Evolutionary conservation across 1,140 invertebrate genomes (phyloP).

Genomic region (Telenomus remus): DNA sequence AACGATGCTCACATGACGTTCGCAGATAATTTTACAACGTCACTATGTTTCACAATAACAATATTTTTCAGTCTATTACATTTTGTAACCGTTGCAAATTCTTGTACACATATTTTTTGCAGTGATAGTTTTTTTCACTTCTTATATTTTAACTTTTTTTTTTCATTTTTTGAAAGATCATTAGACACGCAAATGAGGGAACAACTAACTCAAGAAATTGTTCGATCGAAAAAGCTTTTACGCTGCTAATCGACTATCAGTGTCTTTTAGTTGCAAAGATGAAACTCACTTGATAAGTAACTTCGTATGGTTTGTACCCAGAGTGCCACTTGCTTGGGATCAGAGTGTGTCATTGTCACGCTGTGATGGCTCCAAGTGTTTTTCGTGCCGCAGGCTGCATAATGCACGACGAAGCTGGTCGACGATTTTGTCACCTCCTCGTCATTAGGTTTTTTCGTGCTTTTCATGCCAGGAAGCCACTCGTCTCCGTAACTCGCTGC

Average conservation of each 20-base stretch:
- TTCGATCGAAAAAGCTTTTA: not conserved
- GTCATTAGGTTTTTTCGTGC: slow-evolving; percentile 34
- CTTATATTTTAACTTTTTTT: no score
- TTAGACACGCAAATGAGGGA: no score
- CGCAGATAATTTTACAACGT: no score
- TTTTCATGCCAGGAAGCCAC: slow-evolving; percentile 57
- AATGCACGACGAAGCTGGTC: slow-evolving; percentile 79
- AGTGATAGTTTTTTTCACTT: no score
- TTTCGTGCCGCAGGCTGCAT: slow-evolving; percentile 77
- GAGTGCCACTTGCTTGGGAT: slow-evolving; percentile 78
- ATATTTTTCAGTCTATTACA: no score
- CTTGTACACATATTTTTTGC: no score
- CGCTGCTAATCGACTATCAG: not conserved
- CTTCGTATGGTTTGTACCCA: slow-evolving; percentile 80
- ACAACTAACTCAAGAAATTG: not conserved
- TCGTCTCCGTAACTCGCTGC: slow-evolving; percentile 74
- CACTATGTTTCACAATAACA: no score
- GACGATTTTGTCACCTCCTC: slow-evolving; percentile 63
- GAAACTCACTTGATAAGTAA: slow-evolving; percentile 73
- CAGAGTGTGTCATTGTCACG: slow-evolving; percentile 78
- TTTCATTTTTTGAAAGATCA: no score
- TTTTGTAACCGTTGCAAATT: no score
- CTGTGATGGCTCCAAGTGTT: slow-evolving; percentile 79
- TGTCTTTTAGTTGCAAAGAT: not conserved
- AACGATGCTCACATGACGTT: no score